Percentiles rank a stretch among this genome's conserved stretches.
Evolutionary conservation across 2,888 invertebrate genomes (phyloP).

Genomic region (Ommatoiulus sabulosus): DNA sequence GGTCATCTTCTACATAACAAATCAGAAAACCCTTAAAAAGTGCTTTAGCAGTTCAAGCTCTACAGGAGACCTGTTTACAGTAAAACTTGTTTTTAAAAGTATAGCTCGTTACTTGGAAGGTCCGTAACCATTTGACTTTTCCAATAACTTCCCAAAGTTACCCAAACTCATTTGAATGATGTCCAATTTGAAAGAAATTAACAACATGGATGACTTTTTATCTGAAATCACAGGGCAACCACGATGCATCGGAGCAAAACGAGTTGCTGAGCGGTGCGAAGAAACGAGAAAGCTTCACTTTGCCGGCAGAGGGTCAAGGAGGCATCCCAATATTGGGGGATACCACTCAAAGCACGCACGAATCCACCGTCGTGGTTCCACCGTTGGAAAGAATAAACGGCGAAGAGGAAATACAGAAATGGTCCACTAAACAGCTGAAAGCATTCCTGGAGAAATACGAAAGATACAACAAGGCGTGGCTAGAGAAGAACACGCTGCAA

Average conservation of each 20-base stretch:
- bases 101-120: too few species aligned
- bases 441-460: background rate
- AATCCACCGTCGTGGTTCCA: background rate
- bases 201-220: background rate
- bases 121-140: too few species aligned
- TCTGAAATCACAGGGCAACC: background rate
- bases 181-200: background rate
- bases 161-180: too few species aligned
- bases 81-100: too few species aligned
- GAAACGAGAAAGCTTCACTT: conserved; percentile 3
- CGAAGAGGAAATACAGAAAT: background rate
- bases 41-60: too few species aligned
- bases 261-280: background rate
- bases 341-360: background rate
- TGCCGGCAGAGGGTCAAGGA: conserved; percentile 13
- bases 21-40: too few species aligned
- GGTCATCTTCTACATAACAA: too few species aligned
- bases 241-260: background rate
- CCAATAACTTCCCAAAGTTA: too few species aligned
- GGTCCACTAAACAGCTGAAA: background rate
- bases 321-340: background rate
- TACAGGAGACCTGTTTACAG: too few species aligned
- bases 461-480: background rate
- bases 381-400: background rate
- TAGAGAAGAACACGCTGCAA: background rate